Conservation (phyloP, 2,797 vertebrate genomes). For the Oryzias sinensis region DNA sequence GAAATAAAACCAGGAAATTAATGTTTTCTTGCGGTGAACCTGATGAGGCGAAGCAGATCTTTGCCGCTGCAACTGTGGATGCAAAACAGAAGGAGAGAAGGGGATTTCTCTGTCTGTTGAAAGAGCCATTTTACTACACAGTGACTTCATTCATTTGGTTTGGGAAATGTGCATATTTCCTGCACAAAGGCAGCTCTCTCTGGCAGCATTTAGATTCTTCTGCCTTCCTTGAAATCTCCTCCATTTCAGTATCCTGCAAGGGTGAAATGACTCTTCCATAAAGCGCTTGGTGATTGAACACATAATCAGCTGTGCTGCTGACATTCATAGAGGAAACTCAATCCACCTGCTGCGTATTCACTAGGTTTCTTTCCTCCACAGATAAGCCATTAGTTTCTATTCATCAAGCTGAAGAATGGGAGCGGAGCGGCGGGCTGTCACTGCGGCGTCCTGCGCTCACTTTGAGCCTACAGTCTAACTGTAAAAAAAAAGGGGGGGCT, state of each 20-base stretch:
- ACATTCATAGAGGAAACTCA: conserved; percentile 36
- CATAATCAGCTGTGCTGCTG: conserved; percentile 35
- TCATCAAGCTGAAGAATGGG: conserved; percentile 34
- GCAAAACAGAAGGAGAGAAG: conserved; percentile 38
- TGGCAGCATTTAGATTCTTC: conserved; percentile 36
- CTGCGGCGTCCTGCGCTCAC: conserved; percentile 18
- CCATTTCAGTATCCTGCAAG: conserved; percentile 28
- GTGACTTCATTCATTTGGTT: conserved; percentile 58
- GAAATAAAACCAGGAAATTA: conserved; percentile 29
- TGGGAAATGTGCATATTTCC: conserved; percentile 61
- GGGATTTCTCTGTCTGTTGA: conserved; percentile 31
- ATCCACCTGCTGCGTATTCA: conserved; percentile 46
- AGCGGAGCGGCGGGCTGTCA: conserved; percentile 17
- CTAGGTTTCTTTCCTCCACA: conserved; percentile 22
- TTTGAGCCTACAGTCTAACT: conserved; percentile 31
- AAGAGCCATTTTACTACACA: conserved; percentile 48
- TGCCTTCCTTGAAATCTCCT: conserved; percentile 21
- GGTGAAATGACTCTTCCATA: conserved; percentile 28
- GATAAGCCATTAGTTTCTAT: conserved; percentile 38
- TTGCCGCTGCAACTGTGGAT: conserved; percentile 36
- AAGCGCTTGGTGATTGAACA: conserved; percentile 44
- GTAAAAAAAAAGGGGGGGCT: background rate
- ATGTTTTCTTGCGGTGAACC: conserved; percentile 36
- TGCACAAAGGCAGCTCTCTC: conserved; percentile 59
- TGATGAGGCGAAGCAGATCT: conserved; percentile 14